Evolutionary conservation across 1,140 invertebrate species (phyloP).

Genomic region (Zaprionus vittiger): DNA sequence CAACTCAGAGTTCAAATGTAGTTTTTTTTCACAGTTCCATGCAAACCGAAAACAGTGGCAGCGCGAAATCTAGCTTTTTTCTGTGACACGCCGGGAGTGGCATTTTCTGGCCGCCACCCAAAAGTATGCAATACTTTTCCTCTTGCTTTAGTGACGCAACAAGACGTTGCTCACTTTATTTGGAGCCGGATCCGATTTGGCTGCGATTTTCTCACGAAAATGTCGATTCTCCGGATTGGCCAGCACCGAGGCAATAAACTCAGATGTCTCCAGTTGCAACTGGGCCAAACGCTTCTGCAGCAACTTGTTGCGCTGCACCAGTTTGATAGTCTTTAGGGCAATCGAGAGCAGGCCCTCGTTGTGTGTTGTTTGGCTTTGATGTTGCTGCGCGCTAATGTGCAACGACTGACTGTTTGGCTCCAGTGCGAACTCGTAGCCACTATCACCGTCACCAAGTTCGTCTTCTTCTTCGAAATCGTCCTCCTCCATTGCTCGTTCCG

Average conservation of each 20-base stretch:
- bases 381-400: constrained; percentile 25
- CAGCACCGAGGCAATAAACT: constrained; percentile 79
- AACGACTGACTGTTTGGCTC: constrained; percentile 39
- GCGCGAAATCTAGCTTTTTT: neutral
- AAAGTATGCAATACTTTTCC: constrained; percentile 50
- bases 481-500: constrained; percentile 18
- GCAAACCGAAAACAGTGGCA: too few relatives aligned
- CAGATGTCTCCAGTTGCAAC: constrained; percentile 74
- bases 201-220: constrained; percentile 63
- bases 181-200: constrained; percentile 44
- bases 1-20: too few relatives aligned
- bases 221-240: constrained; percentile 80
- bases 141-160: constrained; percentile 61
- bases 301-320: constrained; percentile 80
- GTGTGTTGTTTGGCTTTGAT: constrained; percentile 33
- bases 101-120: constrained; percentile 25
- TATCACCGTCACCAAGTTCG: constrained; percentile 51
- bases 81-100: constrained; percentile 35
- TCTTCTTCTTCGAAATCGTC: constrained; percentile 20
- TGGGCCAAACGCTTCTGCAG: constrained; percentile 72
- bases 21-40: neutral
- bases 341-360: constrained; percentile 69
- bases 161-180: constrained; percentile 65
- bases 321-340: constrained; percentile 76
- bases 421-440: constrained; percentile 56